phyloP scores from a whole-genome alignment of 2,113 vertebrate species.

The Saccopteryx bilineata region DNA sequence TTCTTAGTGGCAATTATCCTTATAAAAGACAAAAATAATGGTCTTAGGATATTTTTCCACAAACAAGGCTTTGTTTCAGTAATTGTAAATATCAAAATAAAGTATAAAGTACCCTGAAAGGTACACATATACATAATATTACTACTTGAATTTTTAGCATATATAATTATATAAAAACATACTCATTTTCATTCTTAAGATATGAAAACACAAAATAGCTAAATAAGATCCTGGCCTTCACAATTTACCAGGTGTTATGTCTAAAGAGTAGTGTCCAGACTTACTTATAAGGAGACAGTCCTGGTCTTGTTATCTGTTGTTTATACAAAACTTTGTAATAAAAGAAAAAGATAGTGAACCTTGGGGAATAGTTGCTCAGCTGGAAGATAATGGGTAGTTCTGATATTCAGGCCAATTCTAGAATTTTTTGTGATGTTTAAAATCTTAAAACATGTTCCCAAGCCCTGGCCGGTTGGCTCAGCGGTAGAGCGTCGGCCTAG shows the following conservation, averaged over 20 bases:
- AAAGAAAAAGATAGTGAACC: not conserved
- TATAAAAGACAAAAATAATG: constrained; percentile 57
- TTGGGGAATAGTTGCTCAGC: constrained; percentile 10
- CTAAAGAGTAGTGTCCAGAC: not conserved
- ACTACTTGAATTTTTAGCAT: constrained; percentile 7
- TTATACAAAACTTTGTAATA: constrained; percentile 45
- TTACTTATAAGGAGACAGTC: not conserved
- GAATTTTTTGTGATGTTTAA: not conserved
- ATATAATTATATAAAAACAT: constrained; percentile 40
- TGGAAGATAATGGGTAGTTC: not conserved
- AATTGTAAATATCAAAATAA: constrained; percentile 56
- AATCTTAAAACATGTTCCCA: not conserved
- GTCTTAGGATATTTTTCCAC: constrained; percentile 3
- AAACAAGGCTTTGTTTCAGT: constrained; percentile 25
- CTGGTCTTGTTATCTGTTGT: not conserved
- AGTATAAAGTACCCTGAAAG: constrained; percentile 36
- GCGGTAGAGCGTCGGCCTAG: too few relatives aligned
- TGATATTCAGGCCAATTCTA: not conserved
- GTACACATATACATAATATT: not conserved
- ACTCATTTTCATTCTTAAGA: constrained; percentile 23
- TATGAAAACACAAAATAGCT: not conserved
- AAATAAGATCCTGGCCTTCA: not conserved
- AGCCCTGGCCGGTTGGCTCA: too few relatives aligned
- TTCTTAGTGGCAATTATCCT: constrained; percentile 56
- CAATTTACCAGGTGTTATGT: constrained; percentile 11